A percentile compares a stretch with the other conserved stretches of the same genome.
phyloP scores from a whole-genome alignment of 2,797 vertebrate species.

The Centropyge bicolor region DNA sequence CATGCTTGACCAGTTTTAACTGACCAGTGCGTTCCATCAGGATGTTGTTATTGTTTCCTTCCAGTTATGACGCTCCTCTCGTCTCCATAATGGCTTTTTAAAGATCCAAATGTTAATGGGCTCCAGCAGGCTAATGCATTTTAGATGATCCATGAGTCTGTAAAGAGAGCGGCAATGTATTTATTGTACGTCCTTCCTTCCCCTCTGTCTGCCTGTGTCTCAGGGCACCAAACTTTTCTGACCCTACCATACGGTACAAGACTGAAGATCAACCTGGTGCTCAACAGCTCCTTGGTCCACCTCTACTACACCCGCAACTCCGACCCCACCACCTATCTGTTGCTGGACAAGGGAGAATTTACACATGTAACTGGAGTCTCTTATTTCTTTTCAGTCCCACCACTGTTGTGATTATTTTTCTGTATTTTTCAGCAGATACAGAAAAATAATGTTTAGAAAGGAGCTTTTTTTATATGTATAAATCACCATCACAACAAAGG shows the following conservation, averaged over 20 bases:
- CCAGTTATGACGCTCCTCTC: slow-evolving; percentile 14
- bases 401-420: not conserved
- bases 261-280: slow-evolving; percentile 84
- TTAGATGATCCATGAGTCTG: slow-evolving; percentile 40
- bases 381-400: slow-evolving; percentile 1
- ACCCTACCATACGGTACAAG: slow-evolving; percentile 58
- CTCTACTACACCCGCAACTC: slow-evolving; percentile 71
- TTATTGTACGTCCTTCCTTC: slow-evolving; percentile 34
- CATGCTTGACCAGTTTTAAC: slow-evolving; percentile 26
- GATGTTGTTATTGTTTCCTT: slow-evolving; percentile 38
- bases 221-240: slow-evolving; percentile 80
- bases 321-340: slow-evolving; percentile 49
- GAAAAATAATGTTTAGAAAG: not conserved
- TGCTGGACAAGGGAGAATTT: slow-evolving; percentile 82
- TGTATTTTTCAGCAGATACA: not conserved
- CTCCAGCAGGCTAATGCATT: slow-evolving; percentile 59
- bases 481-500: not conserved
- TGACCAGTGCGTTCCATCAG: slow-evolving; percentile 32
- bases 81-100: slow-evolving; percentile 65
- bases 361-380: slow-evolving; percentile 66
- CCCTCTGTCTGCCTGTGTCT: slow-evolving; percentile 32
- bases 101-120: slow-evolving; percentile 66
- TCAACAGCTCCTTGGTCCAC: slow-evolving; percentile 80
- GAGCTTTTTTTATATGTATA: not conserved
- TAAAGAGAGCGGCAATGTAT: slow-evolving; percentile 42